Conservation (phyloP, 2,113 vertebrate species). For the Tenebrosternarchus preto region DNA sequence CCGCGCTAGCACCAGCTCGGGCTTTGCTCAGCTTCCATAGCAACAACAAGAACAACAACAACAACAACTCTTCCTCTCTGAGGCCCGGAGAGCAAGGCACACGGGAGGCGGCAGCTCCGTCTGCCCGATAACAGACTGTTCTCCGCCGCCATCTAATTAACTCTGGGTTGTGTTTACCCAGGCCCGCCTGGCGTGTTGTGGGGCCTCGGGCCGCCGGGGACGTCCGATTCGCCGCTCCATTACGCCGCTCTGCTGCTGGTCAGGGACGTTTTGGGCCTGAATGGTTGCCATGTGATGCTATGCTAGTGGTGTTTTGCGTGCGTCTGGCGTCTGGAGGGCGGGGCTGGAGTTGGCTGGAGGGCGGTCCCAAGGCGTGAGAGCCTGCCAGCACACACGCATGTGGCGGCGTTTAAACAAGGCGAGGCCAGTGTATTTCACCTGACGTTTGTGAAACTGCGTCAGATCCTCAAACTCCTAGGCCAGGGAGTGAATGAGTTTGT, state of each 20-base stretch:
- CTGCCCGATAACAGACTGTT: slow-evolving; percentile 46
- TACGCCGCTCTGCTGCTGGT: neutral
- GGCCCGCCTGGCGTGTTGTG: slow-evolving; percentile 16
- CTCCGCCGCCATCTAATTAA: slow-evolving; percentile 51
- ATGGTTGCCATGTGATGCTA: no score
- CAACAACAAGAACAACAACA: neutral
- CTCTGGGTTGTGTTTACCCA: slow-evolving; percentile 43
- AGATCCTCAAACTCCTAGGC: neutral
- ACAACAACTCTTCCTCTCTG: slow-evolving; percentile 28
- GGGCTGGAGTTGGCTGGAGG: no score
- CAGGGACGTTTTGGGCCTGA: neutral
- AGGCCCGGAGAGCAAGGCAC: slow-evolving; percentile 27
- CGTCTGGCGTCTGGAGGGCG: no score
- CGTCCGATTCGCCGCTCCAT: neutral
- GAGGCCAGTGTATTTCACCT: neutral
- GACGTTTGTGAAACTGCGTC: neutral
- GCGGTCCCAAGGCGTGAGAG: no score
- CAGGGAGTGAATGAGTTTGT: neutral
- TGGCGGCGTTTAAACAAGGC: no score
- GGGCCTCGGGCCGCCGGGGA: neutral
- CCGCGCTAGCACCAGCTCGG: neutral
- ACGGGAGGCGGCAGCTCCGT: slow-evolving; percentile 9
- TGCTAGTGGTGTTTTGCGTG: no score
- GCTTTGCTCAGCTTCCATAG: neutral
- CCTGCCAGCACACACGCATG: no score